Conservation (phyloP, 2,888 invertebrate genomes). For the Thymelicus acteon region DNA sequence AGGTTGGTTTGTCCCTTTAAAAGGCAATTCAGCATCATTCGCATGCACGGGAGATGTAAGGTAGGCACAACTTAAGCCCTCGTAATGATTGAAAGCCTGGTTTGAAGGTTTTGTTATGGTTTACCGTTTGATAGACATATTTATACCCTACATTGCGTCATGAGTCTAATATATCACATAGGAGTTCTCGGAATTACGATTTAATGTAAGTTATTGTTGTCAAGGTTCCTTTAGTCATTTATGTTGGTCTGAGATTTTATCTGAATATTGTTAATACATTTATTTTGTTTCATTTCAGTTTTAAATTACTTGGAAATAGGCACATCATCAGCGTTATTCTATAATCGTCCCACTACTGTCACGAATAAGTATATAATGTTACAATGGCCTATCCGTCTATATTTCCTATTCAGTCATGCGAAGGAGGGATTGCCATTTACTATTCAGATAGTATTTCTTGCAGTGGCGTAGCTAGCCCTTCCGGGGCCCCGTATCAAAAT, state of each 20-base stretch:
- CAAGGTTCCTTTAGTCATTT: conserved; percentile 25
- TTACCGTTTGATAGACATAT: conserved; percentile 32
- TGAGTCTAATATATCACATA: conserved; percentile 19
- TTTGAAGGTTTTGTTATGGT: conserved; percentile 45
- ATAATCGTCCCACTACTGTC: not conserved
- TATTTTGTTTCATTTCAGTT: conserved; percentile 4
- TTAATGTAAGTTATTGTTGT: conserved; percentile 34
- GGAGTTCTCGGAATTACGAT: conserved; percentile 21
- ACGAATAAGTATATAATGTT: too few species aligned
- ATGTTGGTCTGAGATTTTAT: conserved; percentile 26
- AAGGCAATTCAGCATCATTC: conserved; percentile 39
- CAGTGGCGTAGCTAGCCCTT: too few species aligned
- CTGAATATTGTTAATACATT: conserved; percentile 19
- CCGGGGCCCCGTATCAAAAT: too few species aligned
- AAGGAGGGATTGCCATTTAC: too few species aligned
- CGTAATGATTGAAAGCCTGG: conserved; percentile 45
- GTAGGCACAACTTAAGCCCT: conserved; percentile 36
- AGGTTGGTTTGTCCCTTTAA: conserved; percentile 36
- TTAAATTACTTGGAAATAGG: not conserved
- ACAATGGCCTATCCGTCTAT: too few species aligned
- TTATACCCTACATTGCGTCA: conserved; percentile 30
- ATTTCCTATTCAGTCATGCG: too few species aligned
- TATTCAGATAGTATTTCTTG: too few species aligned
- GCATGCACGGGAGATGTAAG: conserved; percentile 39
- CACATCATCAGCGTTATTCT: not conserved